phyloP scores from a whole-genome alignment of 2,113 vertebrate species.

The Dascyllus trimaculatus region DNA sequence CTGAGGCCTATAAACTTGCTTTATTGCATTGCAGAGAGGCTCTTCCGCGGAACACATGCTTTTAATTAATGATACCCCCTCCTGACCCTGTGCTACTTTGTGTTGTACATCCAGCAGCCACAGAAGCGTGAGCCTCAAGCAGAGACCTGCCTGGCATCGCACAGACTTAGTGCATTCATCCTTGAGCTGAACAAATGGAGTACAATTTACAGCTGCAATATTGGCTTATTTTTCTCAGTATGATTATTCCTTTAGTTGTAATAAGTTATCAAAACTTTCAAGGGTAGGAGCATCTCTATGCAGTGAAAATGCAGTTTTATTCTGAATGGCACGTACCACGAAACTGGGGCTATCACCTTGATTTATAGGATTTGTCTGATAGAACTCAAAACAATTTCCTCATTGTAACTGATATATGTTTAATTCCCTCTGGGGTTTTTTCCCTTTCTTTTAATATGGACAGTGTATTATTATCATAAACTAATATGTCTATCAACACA shows the following conservation, averaged over 20 bases:
- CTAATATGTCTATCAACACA: slow-evolving; percentile 21
- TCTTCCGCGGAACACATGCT: slow-evolving; percentile 73
- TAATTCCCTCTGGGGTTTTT: not conserved
- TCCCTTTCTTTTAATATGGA: not conserved
- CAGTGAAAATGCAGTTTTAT: slow-evolving; percentile 20
- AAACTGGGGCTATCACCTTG: slow-evolving; percentile 22
- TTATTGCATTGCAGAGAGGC: slow-evolving; percentile 79
- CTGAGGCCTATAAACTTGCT: slow-evolving; percentile 83
- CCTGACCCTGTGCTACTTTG: slow-evolving; percentile 50
- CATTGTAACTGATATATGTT: not conserved
- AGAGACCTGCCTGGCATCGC: not conserved
- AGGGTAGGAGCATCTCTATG: not conserved
- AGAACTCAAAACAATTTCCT: not conserved
- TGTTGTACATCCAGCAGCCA: slow-evolving; percentile 30
- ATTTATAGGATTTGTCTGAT: slow-evolving; percentile 1
- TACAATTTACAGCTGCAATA: slow-evolving; percentile 35
- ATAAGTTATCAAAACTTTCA: slow-evolving; percentile 37
- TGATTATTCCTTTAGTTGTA: slow-evolving; percentile 18
- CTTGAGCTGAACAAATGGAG: slow-evolving; percentile 34
- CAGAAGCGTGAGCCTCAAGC: slow-evolving; percentile 14
- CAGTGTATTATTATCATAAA: slow-evolving; percentile 32
- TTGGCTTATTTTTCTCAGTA: slow-evolving; percentile 33
- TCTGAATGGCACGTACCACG: slow-evolving; percentile 2
- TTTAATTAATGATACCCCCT: slow-evolving; percentile 81
- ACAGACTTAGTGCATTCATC: slow-evolving; percentile 18